These are phyloP conservation scores for Chymomyza fuscimana DNA, from an alignment of 2,888 invertebrate species.

Conservation along the genomic window DNA sequence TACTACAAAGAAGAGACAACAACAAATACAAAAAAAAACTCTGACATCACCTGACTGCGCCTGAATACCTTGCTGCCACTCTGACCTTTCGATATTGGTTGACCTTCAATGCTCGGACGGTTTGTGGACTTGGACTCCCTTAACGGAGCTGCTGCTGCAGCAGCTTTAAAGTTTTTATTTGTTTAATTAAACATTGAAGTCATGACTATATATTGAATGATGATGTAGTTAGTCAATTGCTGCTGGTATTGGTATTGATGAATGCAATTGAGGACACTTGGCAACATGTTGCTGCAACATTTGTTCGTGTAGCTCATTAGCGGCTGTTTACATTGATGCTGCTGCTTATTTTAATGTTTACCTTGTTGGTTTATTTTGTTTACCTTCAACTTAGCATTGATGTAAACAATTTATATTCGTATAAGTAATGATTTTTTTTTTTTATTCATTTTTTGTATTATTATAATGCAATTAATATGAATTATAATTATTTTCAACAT, in stretches of 20 bases:
- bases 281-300: constrained; percentile 8
- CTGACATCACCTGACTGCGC: constrained; percentile 46
- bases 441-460: constrained; percentile 7
- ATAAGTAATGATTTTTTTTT: constrained; percentile 24
- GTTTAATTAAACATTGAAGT: neutral
- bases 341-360: constrained; percentile 8
- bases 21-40: constrained; percentile 3
- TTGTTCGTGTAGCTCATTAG: neutral
- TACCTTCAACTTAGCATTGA: constrained; percentile 50
- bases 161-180: neutral
- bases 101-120: neutral
- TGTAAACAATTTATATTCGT: constrained; percentile 44
- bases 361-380: constrained; percentile 5
- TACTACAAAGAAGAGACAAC: constrained; percentile 13
- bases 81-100: constrained; percentile 3
- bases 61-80: neutral
- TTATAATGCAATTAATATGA: neutral
- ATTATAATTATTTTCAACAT: neutral
- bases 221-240: neutral
- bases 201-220: neutral
- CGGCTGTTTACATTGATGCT: neutral
- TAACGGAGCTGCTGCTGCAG: neutral
- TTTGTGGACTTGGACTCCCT: neutral
- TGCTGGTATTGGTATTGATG: no score
- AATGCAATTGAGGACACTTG: neutral